These are phyloP conservation scores for Leptodactylus fallax DNA, from an alignment of 2,797 vertebrate species.

Conservation along the genomic window DNA sequence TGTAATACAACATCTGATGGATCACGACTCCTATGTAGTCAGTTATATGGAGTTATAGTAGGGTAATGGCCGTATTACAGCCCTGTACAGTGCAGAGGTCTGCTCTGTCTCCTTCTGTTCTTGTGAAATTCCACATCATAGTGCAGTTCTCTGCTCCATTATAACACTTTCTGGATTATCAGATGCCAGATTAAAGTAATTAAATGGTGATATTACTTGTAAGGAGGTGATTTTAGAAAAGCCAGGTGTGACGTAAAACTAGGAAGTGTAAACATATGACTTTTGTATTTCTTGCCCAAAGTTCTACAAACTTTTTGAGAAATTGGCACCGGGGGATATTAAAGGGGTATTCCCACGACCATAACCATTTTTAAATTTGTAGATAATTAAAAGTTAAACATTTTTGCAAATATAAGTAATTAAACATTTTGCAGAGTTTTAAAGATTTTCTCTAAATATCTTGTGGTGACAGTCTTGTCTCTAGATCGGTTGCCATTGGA, in stretches of 20 bases:
- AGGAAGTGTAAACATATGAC: not conserved
- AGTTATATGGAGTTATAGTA: not conserved
- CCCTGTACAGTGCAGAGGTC: not conserved
- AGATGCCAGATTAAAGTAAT: not conserved
- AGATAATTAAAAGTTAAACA: too few species aligned
- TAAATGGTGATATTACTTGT: not conserved
- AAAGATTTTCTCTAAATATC: too few species aligned
- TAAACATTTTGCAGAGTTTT: too few species aligned
- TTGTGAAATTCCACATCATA: slow-evolving; percentile 21
- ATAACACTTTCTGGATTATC: not conserved
- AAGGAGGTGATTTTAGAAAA: not conserved
- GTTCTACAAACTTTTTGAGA: not conserved
- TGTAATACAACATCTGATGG: too few species aligned
- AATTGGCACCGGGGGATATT: slow-evolving; percentile 50
- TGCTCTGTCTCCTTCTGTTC: not conserved
- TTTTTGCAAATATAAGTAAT: too few species aligned
- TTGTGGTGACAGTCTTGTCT: too few species aligned
- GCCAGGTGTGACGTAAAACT: not conserved
- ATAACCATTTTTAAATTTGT: too few species aligned
- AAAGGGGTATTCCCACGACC: too few species aligned
- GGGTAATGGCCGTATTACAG: too few species aligned
- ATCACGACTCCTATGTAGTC: too few species aligned
- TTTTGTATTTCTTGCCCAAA: not conserved
- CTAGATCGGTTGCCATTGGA: too few species aligned
- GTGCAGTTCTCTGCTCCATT: not conserved